Evolutionary conservation across 2,797 vertebrate species (phyloP), one percentile per base, ranked within the genome.

Genomic region (Sphaeramia orbicularis): DNA sequence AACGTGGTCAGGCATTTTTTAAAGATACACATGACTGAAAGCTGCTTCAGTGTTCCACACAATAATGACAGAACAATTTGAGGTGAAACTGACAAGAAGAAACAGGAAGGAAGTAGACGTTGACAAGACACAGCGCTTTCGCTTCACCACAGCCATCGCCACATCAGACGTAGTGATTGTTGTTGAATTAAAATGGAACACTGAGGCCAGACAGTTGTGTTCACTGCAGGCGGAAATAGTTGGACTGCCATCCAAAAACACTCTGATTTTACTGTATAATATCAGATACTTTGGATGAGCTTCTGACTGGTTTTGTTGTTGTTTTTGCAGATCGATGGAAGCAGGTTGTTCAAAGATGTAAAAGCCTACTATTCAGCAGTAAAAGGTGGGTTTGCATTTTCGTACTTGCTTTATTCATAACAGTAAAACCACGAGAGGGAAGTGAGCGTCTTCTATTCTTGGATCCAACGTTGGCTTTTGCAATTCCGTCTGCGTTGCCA

Each of bases 341-440:
- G 86, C 65, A 94, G 88, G 78, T 90, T 99, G 74, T 93, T 91
- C 82, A 99, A 98, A 84, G 96, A 99, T 35, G 95, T 98, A 16
- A 96, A 92, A 81, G 92, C 93, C 35, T 96, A 97, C 90, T 81
- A 95, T 1, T 70, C 78, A 3, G 94, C 97, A 0, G 96, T 98
- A 55, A 97, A 95, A 96, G 95, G 97, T 98, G 82, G 24, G 78
- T 72, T 24, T 7, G 8, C 16, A n/a, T 11, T 56, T 42, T 44
- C 7, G 43, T 10, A n/a, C 55, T 7, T 7, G 12, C 6, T 21
- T 27, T 37, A 4, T 19, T 37, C 10, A 18, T 16, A 15, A 27
- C 41, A 35, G 32, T 32, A 47, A 35, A 0, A 0, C 6, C 42
- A 13, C 18, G 3, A 52, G 14, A 30, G 71, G 74, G 87, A 93